These are phyloP conservation scores for Hippocampus barbouri DNA, from an alignment of 2,113 vertebrate species.

Conservation along the genomic window DNA sequence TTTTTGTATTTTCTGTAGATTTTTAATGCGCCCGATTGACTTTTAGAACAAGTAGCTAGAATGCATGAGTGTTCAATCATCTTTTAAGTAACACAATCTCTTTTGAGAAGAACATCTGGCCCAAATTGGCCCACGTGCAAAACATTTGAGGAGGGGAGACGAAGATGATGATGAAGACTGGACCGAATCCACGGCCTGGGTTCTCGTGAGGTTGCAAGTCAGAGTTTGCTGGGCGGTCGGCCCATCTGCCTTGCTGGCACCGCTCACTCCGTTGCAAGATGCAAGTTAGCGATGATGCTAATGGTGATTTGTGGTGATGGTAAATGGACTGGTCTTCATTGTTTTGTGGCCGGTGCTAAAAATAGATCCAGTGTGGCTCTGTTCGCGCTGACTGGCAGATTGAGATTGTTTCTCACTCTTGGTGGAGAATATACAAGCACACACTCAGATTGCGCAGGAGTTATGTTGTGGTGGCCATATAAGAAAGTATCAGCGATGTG, in stretches of 20 bases:
- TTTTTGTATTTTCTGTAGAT: neutral
- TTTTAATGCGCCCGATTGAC: no score
- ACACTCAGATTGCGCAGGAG: no score
- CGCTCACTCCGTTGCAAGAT: neutral
- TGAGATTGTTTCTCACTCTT: conserved; percentile 51
- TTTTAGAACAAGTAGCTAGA: no score
- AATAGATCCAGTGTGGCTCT: neutral
- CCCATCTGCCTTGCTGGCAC: conserved; percentile 59
- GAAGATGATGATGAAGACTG: conserved; percentile 26
- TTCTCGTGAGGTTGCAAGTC: conserved; percentile 53
- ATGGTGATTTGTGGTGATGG: neutral
- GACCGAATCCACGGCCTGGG: conserved; percentile 43
- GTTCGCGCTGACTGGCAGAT: conserved; percentile 32
- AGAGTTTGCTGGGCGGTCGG: conserved; percentile 46
- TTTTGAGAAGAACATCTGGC: conserved; percentile 42
- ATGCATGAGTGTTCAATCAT: neutral
- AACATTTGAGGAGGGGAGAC: neutral
- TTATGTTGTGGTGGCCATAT: no score
- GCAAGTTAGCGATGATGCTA: neutral
- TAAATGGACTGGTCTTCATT: neutral
- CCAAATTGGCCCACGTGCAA: conserved; percentile 10
- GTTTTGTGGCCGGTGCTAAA: neutral
- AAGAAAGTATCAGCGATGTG: no score
- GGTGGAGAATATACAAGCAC: no score
- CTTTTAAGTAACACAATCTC: conserved; percentile 25